phyloP scores from a whole-genome alignment of 53 echinoderm and acorn worm species.

The Crossaster papposus region DNA sequence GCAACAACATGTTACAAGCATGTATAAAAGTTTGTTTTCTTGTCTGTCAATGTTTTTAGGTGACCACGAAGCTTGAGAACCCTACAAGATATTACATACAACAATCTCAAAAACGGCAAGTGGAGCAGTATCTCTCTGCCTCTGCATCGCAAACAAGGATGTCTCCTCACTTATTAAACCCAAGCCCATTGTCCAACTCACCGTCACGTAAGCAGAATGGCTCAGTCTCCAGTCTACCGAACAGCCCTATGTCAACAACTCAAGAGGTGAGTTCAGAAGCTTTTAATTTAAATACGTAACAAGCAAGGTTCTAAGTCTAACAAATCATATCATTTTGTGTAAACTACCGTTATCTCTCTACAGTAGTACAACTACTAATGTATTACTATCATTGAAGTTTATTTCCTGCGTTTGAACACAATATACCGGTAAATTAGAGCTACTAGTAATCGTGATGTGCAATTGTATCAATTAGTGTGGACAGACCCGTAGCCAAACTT shows the following conservation, averaged over 20 bases:
- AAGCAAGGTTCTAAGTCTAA: too few species aligned
- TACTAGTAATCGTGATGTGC: too few species aligned
- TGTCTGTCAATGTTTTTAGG: conserved; percentile 62
- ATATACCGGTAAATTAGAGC: too few species aligned
- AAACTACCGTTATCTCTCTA: too few species aligned
- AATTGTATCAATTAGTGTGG: too few species aligned
- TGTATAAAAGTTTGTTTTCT: not conserved
- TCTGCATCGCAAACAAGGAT: conserved; percentile 44
- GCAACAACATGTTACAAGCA: too few species aligned
- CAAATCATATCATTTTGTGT: too few species aligned
- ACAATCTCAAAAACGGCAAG: conserved; percentile 85
- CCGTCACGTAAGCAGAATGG: conserved; percentile 73
- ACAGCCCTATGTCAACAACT: conserved; percentile 96
- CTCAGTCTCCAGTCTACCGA: conserved; percentile 88
- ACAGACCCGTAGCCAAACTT: too few species aligned
- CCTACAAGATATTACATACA: conserved; percentile 93
- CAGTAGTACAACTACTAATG: too few species aligned
- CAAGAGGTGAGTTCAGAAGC: conserved; percentile 73
- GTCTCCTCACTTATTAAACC: conserved; percentile 58
- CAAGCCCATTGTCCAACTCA: conserved; percentile 58
- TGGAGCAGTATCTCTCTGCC: conserved; percentile 85
- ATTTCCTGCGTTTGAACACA: too few species aligned
- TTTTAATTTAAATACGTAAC: too few species aligned
- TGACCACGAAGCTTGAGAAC: conserved; percentile 92
- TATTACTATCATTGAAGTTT: too few species aligned